A percentile compares a stretch with the other conserved stretches of the same genome.
Conservation (phyloP, 1,140 invertebrate genomes). For the Thaumetopoea pityocampa region DNA sequence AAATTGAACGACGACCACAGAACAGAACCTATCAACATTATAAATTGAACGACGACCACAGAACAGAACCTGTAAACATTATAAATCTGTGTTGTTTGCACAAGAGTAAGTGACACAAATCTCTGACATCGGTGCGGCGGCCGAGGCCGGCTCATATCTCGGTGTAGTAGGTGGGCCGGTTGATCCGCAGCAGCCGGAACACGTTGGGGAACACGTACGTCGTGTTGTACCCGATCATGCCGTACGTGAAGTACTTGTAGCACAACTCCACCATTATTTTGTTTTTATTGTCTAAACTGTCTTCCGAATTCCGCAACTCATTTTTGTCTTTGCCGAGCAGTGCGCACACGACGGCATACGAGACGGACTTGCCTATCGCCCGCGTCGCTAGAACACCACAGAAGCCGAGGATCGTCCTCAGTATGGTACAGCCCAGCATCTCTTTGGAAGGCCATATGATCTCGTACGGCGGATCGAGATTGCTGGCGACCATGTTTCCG, state of each 20-base stretch:
- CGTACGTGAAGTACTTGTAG: slow-evolving; percentile 88
- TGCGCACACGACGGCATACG: slow-evolving; percentile 82
- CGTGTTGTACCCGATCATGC: slow-evolving; percentile 85
- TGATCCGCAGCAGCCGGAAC: slow-evolving; percentile 85
- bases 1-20: too few relatives aligned
- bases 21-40: slow-evolving; percentile 10
- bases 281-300: slow-evolving; percentile 80
- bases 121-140: too few relatives aligned
- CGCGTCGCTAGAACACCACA: slow-evolving; percentile 82
- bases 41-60: too few relatives aligned
- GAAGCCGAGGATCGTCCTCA: slow-evolving; percentile 86
- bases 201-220: slow-evolving; percentile 86
- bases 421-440: slow-evolving; percentile 80
- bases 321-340: slow-evolving; percentile 81
- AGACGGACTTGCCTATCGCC: slow-evolving; percentile 81
- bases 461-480: slow-evolving; percentile 80
- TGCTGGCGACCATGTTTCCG: slow-evolving; percentile 79
- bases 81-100: too few relatives aligned
- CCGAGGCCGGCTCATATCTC: slow-evolving; percentile 84
- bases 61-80: too few relatives aligned
- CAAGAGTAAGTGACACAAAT: too few relatives aligned
- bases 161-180: slow-evolving; percentile 88
- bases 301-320: slow-evolving; percentile 78
- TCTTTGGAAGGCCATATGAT: slow-evolving; percentile 87
- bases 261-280: slow-evolving; percentile 87